A percentile compares a stretch with the other conserved stretches of the same genome.
Conservation (phyloP, 1,140 invertebrate species). For the Lineus longissimus region DNA sequence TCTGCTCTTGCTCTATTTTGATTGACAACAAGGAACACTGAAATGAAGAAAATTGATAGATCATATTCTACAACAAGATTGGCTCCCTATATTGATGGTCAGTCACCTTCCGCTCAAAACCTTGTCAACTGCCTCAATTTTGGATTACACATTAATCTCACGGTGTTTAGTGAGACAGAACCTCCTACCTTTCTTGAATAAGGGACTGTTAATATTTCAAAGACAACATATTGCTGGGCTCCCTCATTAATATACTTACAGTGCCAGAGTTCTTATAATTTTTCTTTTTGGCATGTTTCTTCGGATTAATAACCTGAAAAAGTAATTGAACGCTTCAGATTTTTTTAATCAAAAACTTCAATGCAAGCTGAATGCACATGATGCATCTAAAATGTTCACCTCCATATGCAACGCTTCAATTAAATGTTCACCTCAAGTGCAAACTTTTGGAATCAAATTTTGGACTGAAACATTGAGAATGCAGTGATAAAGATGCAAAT, state of each 20-base stretch:
- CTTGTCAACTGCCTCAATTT: not conserved
- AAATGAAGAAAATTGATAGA: not conserved
- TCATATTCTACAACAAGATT: not conserved
- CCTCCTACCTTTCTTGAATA: not conserved
- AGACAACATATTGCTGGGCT: slow-evolving; percentile 5
- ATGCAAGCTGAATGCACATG: too few relatives aligned
- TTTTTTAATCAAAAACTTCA: too few relatives aligned
- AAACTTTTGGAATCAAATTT: too few relatives aligned
- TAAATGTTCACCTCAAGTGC: too few relatives aligned
- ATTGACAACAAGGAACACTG: not conserved
- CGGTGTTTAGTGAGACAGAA: not conserved
- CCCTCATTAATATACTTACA: slow-evolving; percentile 31
- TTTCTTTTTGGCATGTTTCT: slow-evolving; percentile 56
- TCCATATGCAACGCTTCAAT: too few relatives aligned
- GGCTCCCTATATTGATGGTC: not conserved
- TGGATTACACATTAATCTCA: not conserved
- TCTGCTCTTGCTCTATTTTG: slow-evolving; percentile 22
- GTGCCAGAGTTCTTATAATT: slow-evolving; percentile 56
- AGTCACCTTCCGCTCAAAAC: not conserved
- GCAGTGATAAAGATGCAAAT: too few relatives aligned
- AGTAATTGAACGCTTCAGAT: too few relatives aligned
- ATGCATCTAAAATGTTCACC: too few relatives aligned
- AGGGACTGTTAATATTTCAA: too few relatives aligned
- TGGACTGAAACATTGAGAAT: too few relatives aligned
- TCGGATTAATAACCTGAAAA: slow-evolving; percentile 50